Base-by-base conservation (phyloP, 64 coral and sea anemone species). In the Exaiptasia diaphana region DNA sequence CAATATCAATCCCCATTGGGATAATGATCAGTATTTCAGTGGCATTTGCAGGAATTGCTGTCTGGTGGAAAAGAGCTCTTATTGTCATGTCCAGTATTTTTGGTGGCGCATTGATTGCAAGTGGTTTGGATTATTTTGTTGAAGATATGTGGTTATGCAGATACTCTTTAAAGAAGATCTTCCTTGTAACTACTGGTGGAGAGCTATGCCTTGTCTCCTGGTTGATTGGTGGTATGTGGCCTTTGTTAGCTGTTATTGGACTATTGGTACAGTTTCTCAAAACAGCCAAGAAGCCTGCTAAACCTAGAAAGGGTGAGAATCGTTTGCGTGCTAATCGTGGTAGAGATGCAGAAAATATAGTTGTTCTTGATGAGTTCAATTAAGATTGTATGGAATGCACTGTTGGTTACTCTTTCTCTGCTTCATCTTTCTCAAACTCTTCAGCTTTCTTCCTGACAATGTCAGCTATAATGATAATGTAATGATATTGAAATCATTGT, bases 191-290 rank as follows among this genome's bases (percentile, higher is more conserved):
- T 25, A 28, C 84, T 5, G 14, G 71, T 21, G 91, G 80, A 40
- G 38, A 70, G 4, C 85, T 54, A 2, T 94, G 91, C 10, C 7
- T 85, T 1, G 73, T 94, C 0, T 94, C 91, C 1, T 94, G 91
- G 91, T 84, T 94, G 45, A 63, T 88, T 18, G 36, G 88, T 20
- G 59, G 79, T 15, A 77, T 83, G 14, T 94, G 91, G 91, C 91
- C 91, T 20, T 28, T 94, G n/a, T 2, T 94, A 27, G 30, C 45
- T 18, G 14, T 85, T 30, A 65, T 78, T 73, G 91, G 91, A 78
- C 58, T 94, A 10, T 67, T 94, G 74, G 91, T 94, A 12, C 91
- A 94, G 70, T 94, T 94, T 35, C 86, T 94, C 23, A 94, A 94
- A 57, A 94, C 91, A 13, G 91, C 68, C 41, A 75, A 71, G 68